Conservation (phyloP, 2,113 vertebrate genomes). For the Felis catus region F.catus_Fca126_mat1.0 CM031425.1:60296001-60296500, state of each 20-base stretch:
- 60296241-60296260: neutral
- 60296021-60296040: neutral
- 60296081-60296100: neutral
- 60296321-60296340: too few relatives aligned
- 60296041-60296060: neutral
- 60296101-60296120: neutral
- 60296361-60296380: too few relatives aligned
- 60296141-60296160: neutral
- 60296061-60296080: neutral
- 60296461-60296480: neutral
- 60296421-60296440: neutral
- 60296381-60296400: accelerated
- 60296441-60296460: neutral
- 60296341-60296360: neutral
- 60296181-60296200: neutral
- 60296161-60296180: neutral
- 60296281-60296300: neutral
- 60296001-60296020: neutral
- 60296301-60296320: neutral
- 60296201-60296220: neutral
- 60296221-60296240: neutral
- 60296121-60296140: accelerated
- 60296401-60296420: accelerated
- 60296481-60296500: neutral
- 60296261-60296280: neutral